Base-by-base conservation (phyloP, 2,888 invertebrate genomes). In the Sinelater perroti region DNA sequence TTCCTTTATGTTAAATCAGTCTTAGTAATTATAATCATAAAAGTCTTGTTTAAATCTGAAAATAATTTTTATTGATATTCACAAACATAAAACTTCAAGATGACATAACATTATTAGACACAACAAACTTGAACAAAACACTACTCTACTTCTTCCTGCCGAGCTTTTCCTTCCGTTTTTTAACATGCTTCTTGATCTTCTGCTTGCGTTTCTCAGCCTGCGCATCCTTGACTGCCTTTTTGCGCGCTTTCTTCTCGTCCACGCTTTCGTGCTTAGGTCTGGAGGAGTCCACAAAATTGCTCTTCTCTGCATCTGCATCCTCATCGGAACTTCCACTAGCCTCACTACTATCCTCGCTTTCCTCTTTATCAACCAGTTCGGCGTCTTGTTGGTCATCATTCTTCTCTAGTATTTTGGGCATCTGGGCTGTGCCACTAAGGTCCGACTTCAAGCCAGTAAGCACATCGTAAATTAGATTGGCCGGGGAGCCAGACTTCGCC, bases 161-260 rank as follows among this genome's bases (percentile, higher is more conserved):
- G 10, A 82, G 60, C 73, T 87, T 91, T 72, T 93, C 93, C 72
- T 91, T 88, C 63, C 91, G 83, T 72, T 96, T 97, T 74, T 98
- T 98, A 0, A 96, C 78, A 76, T 97, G 93, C 76, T 98, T 98
- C 69, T 95, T 95, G 0, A 91, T 84, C 82, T 98, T 98, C 0
- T 81, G 82, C 81, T 93, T 92, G 42, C 97, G 83, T 71, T 89
- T 93, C 66, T 96, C 95, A 0, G 95, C 90, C 72, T 94, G 87
- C 46, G 89, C 89, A 46, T 93, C 91, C 78, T 95, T 97, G 0
- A 96, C 82, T 0, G 89, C 89, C 70, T 94, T 90, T 72, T 98
- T 98, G 20, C 97, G 84, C 3, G 87, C 86, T 70, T 88, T 90
- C 75, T 90, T 89, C 67, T 91, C 91, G 59, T 91, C 89, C 0